Conservation (phyloP, 1,140 invertebrate species). For the Arion vulgaris region DNA sequence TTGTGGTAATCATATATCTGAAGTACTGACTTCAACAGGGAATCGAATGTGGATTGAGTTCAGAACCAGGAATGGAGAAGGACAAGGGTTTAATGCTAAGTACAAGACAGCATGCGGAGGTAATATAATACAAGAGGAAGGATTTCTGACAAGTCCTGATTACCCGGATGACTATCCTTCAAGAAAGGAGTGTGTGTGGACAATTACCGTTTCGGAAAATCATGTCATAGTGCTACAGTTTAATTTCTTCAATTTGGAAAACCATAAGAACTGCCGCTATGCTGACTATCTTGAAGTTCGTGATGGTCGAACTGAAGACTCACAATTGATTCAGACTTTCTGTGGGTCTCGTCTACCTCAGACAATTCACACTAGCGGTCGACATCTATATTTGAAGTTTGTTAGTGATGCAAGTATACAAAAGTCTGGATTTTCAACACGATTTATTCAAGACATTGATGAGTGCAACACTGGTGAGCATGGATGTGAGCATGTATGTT, state of each 20-base stretch:
- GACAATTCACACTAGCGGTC: conserved; percentile 88
- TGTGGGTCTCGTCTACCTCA: conserved; percentile 96
- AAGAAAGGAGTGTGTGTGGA: conserved; percentile 97
- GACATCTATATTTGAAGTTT: conserved; percentile 94
- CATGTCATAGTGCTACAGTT: conserved; percentile 85
- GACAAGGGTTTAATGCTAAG: conserved; percentile 56
- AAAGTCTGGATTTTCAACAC: conserved; percentile 69
- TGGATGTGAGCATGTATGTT: conserved; percentile 95
- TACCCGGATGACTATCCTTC: conserved; percentile 97
- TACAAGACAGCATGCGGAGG: conserved; percentile 84
- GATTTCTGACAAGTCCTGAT: conserved; percentile 93
- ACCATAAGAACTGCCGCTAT: conserved; percentile 97
- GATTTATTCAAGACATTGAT: conserved; percentile 83
- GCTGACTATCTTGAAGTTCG: conserved; percentile 91
- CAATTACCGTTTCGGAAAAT: conserved; percentile 89
- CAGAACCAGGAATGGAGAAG: conserved; percentile 76
- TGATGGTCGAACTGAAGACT: conserved; percentile 76
- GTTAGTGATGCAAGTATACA: conserved; percentile 97
- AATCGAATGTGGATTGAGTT: conserved; percentile 89
- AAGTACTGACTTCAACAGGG: conserved; percentile 82
- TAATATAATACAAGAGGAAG: conserved; percentile 78
- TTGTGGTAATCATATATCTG: conserved; percentile 83
- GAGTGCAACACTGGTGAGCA: conserved; percentile 90
- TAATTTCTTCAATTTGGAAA: conserved; percentile 85
- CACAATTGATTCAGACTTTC: conserved; percentile 88